These are phyloP conservation scores for Junonia oenone DNA, from an alignment of 2,888 invertebrate genomes.

Conservation along the genomic window DNA sequence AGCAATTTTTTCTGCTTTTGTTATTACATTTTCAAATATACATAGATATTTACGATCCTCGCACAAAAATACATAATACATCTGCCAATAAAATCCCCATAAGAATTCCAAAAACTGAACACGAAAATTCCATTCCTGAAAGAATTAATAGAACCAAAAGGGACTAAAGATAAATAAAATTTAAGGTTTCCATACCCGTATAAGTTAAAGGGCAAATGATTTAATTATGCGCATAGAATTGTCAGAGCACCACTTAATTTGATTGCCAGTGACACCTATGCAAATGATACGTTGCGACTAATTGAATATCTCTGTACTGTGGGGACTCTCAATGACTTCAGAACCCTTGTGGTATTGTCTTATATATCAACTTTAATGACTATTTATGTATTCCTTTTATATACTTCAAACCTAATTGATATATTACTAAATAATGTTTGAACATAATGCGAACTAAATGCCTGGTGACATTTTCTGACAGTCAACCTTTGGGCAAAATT, in stretches of 20 bases:
- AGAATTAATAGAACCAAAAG: conserved; percentile 12
- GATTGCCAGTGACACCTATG: conserved; percentile 73
- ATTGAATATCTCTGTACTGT: conserved; percentile 72
- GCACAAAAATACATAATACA: background rate
- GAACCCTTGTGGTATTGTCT: conserved; percentile 10
- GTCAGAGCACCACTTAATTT: conserved; percentile 66
- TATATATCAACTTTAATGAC: no score
- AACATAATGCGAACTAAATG: no score
- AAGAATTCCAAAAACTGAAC: conserved; percentile 5
- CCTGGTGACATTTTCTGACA: no score
- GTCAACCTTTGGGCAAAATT: no score
- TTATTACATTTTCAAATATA: no score
- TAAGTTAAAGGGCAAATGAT: conserved; percentile 59
- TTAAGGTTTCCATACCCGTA: conserved; percentile 40
- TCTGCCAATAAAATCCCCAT: background rate
- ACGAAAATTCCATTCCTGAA: conserved; percentile 12
- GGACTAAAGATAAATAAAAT: conserved; percentile 28
- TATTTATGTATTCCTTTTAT: no score
- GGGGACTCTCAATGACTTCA: conserved; percentile 50
- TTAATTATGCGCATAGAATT: conserved; percentile 66
- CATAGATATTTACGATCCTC: no score
- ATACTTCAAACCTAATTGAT: no score
- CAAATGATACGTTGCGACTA: conserved; percentile 69
- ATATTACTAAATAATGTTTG: no score
- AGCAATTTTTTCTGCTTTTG: no score